phyloP scores from a whole-genome alignment of 2,888 invertebrate genomes.

The Noctua janthe region DNA sequence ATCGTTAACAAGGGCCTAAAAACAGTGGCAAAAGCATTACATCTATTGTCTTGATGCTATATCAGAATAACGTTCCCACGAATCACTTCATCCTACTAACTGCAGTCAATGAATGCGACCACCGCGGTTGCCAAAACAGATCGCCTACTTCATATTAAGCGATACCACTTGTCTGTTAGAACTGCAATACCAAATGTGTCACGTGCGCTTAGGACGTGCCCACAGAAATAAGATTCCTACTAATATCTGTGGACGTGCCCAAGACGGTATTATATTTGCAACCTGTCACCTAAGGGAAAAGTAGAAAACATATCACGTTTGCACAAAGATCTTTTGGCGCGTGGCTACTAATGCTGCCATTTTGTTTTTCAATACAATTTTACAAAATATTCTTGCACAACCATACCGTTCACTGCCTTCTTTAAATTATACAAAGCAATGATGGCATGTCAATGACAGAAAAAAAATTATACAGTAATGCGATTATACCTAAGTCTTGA shows the following conservation, averaged over 20 bases:
- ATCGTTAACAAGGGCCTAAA: too few species aligned
- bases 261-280: constrained; percentile 9
- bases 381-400: neutral
- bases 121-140: constrained; percentile 9
- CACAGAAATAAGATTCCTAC: neutral
- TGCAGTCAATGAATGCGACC: neutral
- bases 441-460: too few species aligned
- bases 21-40: too few species aligned
- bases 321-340: neutral
- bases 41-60: too few species aligned
- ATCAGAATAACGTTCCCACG: neutral
- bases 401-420: neutral
- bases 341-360: neutral
- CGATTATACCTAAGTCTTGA: too few species aligned
- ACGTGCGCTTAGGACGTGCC: constrained; percentile 17
- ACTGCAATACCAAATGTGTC: constrained; percentile 16
- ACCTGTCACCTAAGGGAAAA: neutral
- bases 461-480: too few species aligned
- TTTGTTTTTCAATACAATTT: neutral
- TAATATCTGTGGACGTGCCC: constrained; percentile 9
- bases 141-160: constrained; percentile 21
- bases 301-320: neutral
- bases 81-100: neutral
- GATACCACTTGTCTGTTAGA: constrained; percentile 18
- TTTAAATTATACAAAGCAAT: too few species aligned